Evolutionary conservation across 2,113 vertebrate genomes (phyloP).

Genomic region (Murina feae): DNA sequence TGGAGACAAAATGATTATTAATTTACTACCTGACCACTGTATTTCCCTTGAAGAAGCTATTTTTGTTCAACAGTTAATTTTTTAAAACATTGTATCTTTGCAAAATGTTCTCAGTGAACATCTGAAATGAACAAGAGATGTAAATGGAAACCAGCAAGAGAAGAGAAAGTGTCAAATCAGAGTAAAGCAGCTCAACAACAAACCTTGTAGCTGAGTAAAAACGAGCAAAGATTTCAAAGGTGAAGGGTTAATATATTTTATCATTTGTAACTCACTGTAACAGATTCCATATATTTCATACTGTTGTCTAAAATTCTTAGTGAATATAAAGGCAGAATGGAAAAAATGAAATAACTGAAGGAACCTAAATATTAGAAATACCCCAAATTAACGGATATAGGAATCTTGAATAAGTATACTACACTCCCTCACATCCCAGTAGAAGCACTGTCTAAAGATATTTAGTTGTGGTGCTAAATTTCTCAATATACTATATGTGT

Average conservation of each 20-base stretch:
- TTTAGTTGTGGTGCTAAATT: not conserved
- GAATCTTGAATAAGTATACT: not conserved
- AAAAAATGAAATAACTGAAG: not conserved
- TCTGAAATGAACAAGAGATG: not conserved
- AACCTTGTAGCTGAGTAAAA: not conserved
- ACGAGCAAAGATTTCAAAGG: not conserved
- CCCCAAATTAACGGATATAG: not conserved
- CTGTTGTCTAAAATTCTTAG: not conserved
- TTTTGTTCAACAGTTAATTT: not conserved
- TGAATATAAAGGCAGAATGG: not conserved
- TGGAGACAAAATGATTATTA: not conserved
- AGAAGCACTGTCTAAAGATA: not conserved
- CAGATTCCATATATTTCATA: not conserved
- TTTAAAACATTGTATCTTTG: not conserved
- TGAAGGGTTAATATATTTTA: not conserved
- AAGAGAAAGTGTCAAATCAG: not conserved
- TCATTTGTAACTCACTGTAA: not conserved
- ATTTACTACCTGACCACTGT: not conserved
- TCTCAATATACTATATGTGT: not conserved
- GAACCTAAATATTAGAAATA: not conserved
- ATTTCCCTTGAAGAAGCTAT: not conserved
- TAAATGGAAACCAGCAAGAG: not conserved
- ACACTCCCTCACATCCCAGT: fast-evolving
- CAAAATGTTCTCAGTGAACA: not conserved
- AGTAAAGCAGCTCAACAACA: not conserved